A percentile compares a stretch with the other conserved stretches of the same genome.
These are phyloP conservation scores for Branchipolynoe longqiensis DNA, from an alignment of 2,888 invertebrate genomes.

Conservation along the genomic window DNA sequence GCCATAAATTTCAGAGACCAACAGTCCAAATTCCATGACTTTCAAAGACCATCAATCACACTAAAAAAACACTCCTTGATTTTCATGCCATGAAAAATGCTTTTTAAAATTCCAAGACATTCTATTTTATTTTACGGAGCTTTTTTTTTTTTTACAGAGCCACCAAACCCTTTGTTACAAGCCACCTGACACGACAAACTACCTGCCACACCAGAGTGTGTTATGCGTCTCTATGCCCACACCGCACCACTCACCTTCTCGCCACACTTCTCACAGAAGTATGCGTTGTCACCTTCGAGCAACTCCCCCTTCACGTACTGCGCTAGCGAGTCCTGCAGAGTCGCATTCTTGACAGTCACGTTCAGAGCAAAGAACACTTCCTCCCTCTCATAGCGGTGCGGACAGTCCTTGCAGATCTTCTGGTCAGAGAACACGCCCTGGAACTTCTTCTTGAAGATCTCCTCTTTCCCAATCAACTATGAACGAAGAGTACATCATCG, in stretches of 20 bases:
- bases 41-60: no score
- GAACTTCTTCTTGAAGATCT: conserved; percentile 83
- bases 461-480: conserved; percentile 81
- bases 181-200: no score
- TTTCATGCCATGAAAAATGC: no score
- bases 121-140: no score
- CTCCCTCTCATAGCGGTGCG: conserved; percentile 83
- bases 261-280: conserved; percentile 84
- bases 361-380: conserved; percentile 83
- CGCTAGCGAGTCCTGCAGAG: conserved; percentile 83
- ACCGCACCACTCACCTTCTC: conserved; percentile 83
- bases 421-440: conserved; percentile 84
- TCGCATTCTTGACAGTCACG: conserved; percentile 83
- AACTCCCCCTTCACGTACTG: conserved; percentile 84
- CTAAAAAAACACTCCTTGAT: no score
- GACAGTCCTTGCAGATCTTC: conserved; percentile 84
- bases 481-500: conserved; percentile 23
- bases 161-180: no score
- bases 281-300: conserved; percentile 84
- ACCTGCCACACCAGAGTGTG: no score
- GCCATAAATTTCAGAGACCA: no score
- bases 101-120: no score
- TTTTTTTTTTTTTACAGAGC: no score
- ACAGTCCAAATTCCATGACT: no score
- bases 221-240: no score